Evolutionary conservation across 2,113 vertebrate genomes (phyloP).

Genomic region (Mungos mungo): DNA sequence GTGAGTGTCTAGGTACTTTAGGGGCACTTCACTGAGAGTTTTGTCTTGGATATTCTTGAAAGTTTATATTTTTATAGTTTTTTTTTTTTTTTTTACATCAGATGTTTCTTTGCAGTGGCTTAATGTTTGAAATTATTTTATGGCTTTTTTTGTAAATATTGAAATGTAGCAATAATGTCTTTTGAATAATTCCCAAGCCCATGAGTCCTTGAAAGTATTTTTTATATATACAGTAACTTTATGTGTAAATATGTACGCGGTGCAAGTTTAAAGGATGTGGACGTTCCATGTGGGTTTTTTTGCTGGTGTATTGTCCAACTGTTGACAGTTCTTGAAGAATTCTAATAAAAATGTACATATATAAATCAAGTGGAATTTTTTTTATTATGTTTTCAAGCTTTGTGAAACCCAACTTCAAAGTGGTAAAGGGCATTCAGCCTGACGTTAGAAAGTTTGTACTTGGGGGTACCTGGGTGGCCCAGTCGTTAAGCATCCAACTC

Average conservation of each 20-base stretch:
- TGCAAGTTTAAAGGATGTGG: conserved; percentile 82
- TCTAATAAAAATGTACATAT: conserved; percentile 90
- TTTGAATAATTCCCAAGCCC: conserved; percentile 86
- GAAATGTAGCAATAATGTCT: conserved; percentile 90
- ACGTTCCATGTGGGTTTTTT: conserved; percentile 64
- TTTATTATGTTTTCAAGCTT: background rate
- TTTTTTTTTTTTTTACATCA: conserved; percentile 77
- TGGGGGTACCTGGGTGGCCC: too few relatives aligned
- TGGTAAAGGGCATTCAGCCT: background rate
- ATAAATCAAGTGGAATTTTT: conserved; percentile 53
- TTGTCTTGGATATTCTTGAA: conserved; percentile 84
- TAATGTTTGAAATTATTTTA: conserved; percentile 86
- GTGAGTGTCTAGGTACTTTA: conserved; percentile 86
- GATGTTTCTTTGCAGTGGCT: conserved; percentile 85
- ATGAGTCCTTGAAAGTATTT: conserved; percentile 88
- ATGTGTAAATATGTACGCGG: conserved; percentile 88
- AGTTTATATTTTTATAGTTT: conserved; percentile 91
- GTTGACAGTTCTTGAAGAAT: conserved; percentile 84
- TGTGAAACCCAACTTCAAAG: background rate
- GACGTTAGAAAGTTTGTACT: background rate
- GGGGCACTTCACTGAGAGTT: conserved; percentile 83
- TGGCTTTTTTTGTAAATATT: conserved; percentile 88
- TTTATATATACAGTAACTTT: conserved; percentile 88
- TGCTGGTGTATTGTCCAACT: conserved; percentile 81
- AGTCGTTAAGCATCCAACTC: too few relatives aligned